These are phyloP conservation scores for Lamellibrachia columna DNA, from an alignment of 2,888 invertebrate species.

Conservation along the genomic window DNA sequence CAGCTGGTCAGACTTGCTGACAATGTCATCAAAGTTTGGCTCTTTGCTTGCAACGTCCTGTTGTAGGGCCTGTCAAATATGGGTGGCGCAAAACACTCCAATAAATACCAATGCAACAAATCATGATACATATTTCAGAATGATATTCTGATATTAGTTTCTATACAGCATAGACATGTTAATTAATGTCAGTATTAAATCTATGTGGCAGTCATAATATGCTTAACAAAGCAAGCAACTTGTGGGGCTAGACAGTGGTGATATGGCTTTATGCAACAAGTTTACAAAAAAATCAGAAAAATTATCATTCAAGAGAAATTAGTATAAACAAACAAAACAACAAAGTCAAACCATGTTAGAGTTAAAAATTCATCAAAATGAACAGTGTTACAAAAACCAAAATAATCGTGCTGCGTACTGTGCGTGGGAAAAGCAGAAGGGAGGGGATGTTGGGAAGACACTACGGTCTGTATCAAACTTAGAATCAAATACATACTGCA, in stretches of 20 bases:
- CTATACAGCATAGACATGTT: not conserved
- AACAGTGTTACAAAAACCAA: not conserved
- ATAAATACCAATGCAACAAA: not conserved
- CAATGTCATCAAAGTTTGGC: conserved; percentile 85
- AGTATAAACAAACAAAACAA: not conserved
- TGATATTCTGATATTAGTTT: not conserved
- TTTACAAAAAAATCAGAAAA: not conserved
- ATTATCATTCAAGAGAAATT: not conserved
- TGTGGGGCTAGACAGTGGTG: not conserved
- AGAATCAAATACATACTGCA: conserved; percentile 1
- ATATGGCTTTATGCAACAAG: not conserved
- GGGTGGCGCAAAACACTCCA: not conserved
- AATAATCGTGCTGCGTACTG: not conserved
- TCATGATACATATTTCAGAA: not conserved
- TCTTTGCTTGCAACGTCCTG: conserved; percentile 82
- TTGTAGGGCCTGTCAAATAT: conserved; percentile 63
- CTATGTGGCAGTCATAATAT: not conserved
- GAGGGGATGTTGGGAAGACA: not conserved
- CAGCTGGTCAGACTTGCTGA: conserved; percentile 85
- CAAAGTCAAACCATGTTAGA: not conserved
- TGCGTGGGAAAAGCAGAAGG: not conserved
- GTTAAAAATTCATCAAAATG: not conserved
- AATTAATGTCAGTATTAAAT: not conserved
- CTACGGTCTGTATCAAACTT: not conserved
- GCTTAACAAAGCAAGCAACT: not conserved